A percentile compares a stretch with the other conserved stretches of the same genome.
These are phyloP conservation scores for Acleris sparsana DNA, from an alignment of 2,888 invertebrate species.

Conservation along the genomic window DNA sequence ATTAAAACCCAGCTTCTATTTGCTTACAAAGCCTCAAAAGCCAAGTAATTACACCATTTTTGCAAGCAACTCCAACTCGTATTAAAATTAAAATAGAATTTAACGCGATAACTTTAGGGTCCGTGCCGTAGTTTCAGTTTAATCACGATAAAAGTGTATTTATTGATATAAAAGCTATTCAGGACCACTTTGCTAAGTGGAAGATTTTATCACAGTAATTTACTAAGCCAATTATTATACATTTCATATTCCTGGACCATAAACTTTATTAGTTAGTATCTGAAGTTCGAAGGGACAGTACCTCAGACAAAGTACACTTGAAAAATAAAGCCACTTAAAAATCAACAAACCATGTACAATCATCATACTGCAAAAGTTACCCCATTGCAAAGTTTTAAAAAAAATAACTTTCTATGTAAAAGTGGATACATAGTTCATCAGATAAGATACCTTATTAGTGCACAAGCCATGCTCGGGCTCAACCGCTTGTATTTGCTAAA, in stretches of 20 bases:
- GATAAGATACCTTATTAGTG: slow-evolving; percentile 45
- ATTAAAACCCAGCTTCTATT: slow-evolving; percentile 23
- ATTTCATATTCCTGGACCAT: neutral
- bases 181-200: slow-evolving; percentile 17
- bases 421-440: slow-evolving; percentile 41
- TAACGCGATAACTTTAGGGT: too few species aligned
- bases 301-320: neutral
- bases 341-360: slow-evolving; percentile 11
- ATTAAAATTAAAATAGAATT: too few species aligned
- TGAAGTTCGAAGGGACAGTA: slow-evolving; percentile 1
- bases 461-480: slow-evolving; percentile 49
- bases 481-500: slow-evolving; percentile 53
- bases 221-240: slow-evolving; percentile 9
- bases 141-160: slow-evolving; percentile 7
- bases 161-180: slow-evolving; percentile 15
- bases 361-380: slow-evolving; percentile 49
- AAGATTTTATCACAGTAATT: slow-evolving; percentile 27
- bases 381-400: slow-evolving; percentile 42
- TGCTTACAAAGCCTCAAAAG: slow-evolving; percentile 12
- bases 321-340: neutral
- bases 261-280: slow-evolving; percentile 2
- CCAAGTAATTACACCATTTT: slow-evolving; percentile 9
- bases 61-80: neutral
- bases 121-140: slow-evolving; percentile 2
- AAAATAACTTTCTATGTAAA: slow-evolving; percentile 43